Evolutionary conservation across 2,888 invertebrate species (phyloP).

Genomic region (Cryptosula pallasiana): DNA sequence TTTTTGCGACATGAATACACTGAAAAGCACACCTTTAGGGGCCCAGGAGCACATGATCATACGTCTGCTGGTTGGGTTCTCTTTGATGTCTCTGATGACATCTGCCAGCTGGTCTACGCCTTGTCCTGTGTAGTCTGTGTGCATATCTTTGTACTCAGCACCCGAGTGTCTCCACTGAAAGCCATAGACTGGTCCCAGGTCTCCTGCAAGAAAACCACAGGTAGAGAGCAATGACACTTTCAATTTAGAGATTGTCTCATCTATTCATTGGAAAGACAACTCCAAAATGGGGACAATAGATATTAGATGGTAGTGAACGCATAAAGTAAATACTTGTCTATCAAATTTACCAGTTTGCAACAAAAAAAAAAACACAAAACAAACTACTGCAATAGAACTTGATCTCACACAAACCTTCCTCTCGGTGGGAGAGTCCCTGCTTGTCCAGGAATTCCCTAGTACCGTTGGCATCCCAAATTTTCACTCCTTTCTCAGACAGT

Average conservation of each 20-base stretch:
- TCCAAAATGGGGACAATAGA: too few species aligned
- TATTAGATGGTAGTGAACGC: too few species aligned
- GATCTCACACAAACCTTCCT: conserved; percentile 71
- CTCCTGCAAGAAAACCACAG: conserved; percentile 61
- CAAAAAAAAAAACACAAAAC: too few species aligned
- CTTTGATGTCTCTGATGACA: conserved; percentile 71
- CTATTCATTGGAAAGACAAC: too few species aligned
- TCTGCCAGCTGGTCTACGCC: conserved; percentile 84
- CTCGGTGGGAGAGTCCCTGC: conserved; percentile 73
- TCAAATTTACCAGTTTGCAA: too few species aligned
- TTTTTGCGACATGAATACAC: too few species aligned
- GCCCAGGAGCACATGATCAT: conserved; percentile 96
- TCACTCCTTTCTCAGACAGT: conserved; percentile 71
- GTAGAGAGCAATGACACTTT: too few species aligned
- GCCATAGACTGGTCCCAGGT: conserved; percentile 93
- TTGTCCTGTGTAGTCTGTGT: conserved; percentile 71
- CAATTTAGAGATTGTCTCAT: background rate
- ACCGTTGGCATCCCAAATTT: conserved; percentile 95
- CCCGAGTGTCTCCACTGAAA: conserved; percentile 99
- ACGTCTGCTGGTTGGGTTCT: conserved; percentile 77
- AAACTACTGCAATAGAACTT: too few species aligned
- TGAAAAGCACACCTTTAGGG: conserved; percentile 61
- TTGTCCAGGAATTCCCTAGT: conserved; percentile 82
- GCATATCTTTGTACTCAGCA: conserved; percentile 76
- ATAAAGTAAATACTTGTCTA: too few species aligned